Conservation (phyloP, 2,888 invertebrate species). For the Melieria picta region DNA sequence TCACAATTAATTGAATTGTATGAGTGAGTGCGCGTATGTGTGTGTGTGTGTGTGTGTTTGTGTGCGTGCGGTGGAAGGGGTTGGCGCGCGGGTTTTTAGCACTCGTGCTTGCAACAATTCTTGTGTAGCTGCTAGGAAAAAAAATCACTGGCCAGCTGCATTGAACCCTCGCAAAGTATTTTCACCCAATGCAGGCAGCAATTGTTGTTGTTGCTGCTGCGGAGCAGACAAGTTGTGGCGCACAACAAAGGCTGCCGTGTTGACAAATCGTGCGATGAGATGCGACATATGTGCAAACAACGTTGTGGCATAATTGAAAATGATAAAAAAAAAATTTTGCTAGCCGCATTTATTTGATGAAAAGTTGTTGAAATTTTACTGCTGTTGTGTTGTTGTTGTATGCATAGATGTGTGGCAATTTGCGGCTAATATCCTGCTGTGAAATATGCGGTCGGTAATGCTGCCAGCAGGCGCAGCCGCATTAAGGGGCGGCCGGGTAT, state of each 20-base stretch:
- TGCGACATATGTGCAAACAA: constrained; percentile 67
- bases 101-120: neutral
- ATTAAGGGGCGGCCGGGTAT: too few species aligned
- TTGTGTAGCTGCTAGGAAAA: neutral
- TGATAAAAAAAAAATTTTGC: constrained; percentile 51
- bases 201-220: neutral
- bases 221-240: too few species aligned
- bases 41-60: neutral
- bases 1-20: constrained; percentile 62
- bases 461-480: too few species aligned
- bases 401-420: constrained; percentile 60
- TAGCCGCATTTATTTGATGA: neutral
- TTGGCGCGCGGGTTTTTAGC: constrained; percentile 7
- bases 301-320: constrained; percentile 63
- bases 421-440: constrained; percentile 64
- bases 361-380: constrained; percentile 6
- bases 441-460: constrained; percentile 56
- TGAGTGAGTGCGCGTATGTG: neutral
- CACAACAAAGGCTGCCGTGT: constrained; percentile 1
- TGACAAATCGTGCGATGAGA: constrained; percentile 66
- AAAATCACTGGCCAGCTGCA: neutral
- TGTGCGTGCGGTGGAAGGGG: neutral
- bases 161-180: constrained; percentile 28
- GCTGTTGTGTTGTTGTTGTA: constrained; percentile 35
- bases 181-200: neutral